phyloP scores from a whole-genome alignment of 2,888 invertebrate species.

The Leptopterna dolabrata region DNA sequence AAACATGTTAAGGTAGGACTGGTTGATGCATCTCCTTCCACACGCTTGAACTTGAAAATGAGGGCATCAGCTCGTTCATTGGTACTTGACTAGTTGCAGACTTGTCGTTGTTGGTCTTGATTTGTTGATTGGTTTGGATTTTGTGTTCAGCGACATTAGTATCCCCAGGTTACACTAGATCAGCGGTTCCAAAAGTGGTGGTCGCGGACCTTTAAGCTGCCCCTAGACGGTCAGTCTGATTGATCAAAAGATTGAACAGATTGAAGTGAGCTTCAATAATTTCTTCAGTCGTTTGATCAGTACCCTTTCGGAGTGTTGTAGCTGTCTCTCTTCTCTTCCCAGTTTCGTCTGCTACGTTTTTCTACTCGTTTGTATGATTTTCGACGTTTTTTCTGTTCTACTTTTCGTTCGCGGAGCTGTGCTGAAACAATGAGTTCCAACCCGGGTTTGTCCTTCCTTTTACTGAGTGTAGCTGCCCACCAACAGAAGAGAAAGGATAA shows the following conservation, averaged over 20 bases:
- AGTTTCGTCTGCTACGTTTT: neutral
- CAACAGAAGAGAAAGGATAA: neutral
- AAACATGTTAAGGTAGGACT: neutral
- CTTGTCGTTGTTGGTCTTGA: too few species aligned
- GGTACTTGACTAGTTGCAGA: too few species aligned
- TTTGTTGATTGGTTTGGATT: too few species aligned
- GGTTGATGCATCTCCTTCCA: neutral
- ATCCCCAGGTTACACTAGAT: too few species aligned
- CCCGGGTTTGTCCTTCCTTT: neutral
- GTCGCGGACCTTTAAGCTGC: neutral
- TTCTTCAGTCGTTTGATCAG: conserved; percentile 8
- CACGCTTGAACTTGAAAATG: too few species aligned
- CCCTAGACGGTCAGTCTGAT: neutral
- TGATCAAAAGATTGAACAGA: neutral
- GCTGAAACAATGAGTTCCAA: neutral
- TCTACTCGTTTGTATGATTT: too few species aligned
- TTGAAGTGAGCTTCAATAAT: neutral
- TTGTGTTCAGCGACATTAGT: too few species aligned
- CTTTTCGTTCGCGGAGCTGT: neutral
- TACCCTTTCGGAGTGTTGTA: neutral
- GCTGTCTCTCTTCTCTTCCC: neutral
- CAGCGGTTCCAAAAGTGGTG: too few species aligned
- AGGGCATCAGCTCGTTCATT: too few species aligned
- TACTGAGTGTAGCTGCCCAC: neutral
- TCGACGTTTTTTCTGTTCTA: too few species aligned